Conservation (phyloP, 2,888 invertebrate genomes). For the Microctonus hyperodae region DNA sequence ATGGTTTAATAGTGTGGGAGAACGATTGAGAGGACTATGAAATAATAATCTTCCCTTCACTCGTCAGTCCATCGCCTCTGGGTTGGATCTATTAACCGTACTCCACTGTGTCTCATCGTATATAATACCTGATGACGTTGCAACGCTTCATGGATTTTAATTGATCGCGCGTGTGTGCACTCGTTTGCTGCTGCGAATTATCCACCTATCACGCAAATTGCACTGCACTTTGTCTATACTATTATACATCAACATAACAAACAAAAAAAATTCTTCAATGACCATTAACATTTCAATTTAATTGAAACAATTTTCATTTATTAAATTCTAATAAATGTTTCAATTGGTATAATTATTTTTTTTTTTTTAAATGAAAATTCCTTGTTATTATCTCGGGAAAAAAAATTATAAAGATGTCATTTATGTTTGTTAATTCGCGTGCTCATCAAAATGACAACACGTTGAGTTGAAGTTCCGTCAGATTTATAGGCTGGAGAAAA, state of each 20-base stretch:
- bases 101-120: not conserved
- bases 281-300: not conserved
- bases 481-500: constrained; percentile 40
- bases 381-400: too few relatives aligned
- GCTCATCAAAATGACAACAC: constrained; percentile 31
- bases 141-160: constrained; percentile 52
- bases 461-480: constrained; percentile 34
- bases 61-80: constrained; percentile 35
- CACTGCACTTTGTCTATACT: not conserved
- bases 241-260: not conserved
- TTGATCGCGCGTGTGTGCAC: constrained; percentile 53
- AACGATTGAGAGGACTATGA: constrained; percentile 44
- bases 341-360: too few relatives aligned
- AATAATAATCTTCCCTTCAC: constrained; percentile 58
- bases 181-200: constrained; percentile 16
- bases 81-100: constrained; percentile 1
- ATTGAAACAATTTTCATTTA: not conserved
- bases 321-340: not conserved
- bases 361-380: too few relatives aligned
- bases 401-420: not conserved
- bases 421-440: constrained; percentile 25
- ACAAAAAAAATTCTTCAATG: not conserved
- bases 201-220: constrained; percentile 34
- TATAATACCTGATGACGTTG: constrained; percentile 21
- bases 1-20: constrained; percentile 33